Base-by-base conservation (phyloP, 2,888 invertebrate genomes). In the Ennomos erosarius region DNA sequence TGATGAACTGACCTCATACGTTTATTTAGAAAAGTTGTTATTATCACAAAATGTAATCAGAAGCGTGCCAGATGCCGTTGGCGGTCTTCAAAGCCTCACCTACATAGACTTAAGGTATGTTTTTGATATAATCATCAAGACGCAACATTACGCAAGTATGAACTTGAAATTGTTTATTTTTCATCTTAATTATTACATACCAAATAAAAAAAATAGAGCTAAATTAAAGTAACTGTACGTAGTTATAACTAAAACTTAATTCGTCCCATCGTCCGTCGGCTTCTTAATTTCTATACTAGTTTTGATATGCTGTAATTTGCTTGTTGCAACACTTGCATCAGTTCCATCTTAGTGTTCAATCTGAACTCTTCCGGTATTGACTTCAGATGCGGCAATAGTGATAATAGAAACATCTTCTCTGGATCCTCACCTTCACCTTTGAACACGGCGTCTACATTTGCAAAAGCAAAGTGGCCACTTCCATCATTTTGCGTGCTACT, bases 11-110 rank as follows among this genome's bases (percentile, higher is more conserved):
- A 97, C 98, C 66, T 95, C 96, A 64, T 98, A 96, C 88, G 93
- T 95, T 71, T 98, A 96, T 87, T 94, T 98, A 87, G 98, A 99
- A 93, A 96, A 96, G 78, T 93, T 99, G 70, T 94, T 97, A 75
- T 94, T 97, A 71, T 97, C 98, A 86, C 97, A 98, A 93, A 99
- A 99, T 93, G 95, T 96, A 70, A 97, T 99, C 81, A 95, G 97
- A 79, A 95, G 94, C 75, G 95, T 99, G 79, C 98, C 98, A 55
- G 97, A 98, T 76, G 95, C 96, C 36, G 95, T 99, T 61, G 95
- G 95, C 63, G 94, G 95, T 84, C 93, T 99, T 56, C 97, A 97
- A 80, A 97, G 97, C 68, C 94, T 99, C 58, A 97, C 96, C 72
- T 97, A 97, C 90, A 94, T 99, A 86, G 98, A 98, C 93, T 94